Evolutionary conservation across 2,888 invertebrate species (phyloP).

Genomic region (Epinotia ramella): DNA sequence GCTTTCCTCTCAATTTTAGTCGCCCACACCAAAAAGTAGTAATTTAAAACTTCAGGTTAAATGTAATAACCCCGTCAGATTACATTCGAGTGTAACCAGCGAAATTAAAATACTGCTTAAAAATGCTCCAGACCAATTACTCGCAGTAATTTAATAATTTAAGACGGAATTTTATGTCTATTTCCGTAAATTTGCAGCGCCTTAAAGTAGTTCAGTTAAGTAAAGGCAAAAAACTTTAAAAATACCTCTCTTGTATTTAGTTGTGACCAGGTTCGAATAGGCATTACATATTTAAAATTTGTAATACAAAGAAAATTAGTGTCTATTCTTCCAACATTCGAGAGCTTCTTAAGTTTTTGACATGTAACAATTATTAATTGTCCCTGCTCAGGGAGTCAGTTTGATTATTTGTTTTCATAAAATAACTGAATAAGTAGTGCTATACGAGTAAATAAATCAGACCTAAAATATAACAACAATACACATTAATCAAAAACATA

Average conservation of each 20-base stretch:
- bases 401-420: too few species aligned
- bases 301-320: too few species aligned
- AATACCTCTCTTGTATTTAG: too few species aligned
- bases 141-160: conserved; percentile 11
- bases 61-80: conserved; percentile 9
- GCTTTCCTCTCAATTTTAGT: background rate
- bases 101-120: conserved; percentile 15
- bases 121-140: conserved; percentile 4
- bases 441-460: background rate
- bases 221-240: background rate
- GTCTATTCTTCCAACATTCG: too few species aligned
- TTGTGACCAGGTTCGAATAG: too few species aligned
- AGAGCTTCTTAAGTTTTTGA: too few species aligned
- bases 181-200: background rate
- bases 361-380: too few species aligned
- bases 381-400: too few species aligned
- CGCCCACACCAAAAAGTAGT: background rate
- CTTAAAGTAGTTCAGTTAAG: background rate
- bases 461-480: background rate
- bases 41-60: conserved; percentile 23
- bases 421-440: too few species aligned
- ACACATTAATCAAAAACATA: conserved; percentile 1
- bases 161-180: background rate
- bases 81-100: conserved; percentile 19
- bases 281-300: too few species aligned